phyloP scores from a whole-genome alignment of 2,888 invertebrate species.

The Selenia dentaria region DNA sequence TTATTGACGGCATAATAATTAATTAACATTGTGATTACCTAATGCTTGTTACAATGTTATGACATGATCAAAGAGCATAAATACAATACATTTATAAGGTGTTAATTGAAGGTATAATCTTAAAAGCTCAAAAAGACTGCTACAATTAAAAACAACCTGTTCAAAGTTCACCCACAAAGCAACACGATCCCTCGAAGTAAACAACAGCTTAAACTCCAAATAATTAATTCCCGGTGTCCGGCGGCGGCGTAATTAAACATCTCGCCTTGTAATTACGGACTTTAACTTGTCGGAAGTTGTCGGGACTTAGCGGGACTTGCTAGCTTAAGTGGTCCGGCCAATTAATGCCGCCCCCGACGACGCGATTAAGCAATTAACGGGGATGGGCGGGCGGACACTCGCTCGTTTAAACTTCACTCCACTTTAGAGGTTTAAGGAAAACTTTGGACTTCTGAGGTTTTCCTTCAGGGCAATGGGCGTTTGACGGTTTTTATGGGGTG shows the following conservation, averaged over 20 bases:
- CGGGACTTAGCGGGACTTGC: slow-evolving; percentile 62
- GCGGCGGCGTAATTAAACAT: slow-evolving; percentile 78
- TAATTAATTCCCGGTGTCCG: slow-evolving; percentile 78
- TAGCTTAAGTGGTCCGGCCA: slow-evolving; percentile 77
- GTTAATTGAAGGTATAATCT: no score
- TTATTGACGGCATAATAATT: no score
- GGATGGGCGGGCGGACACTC: slow-evolving; percentile 75
- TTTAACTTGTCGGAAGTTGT: slow-evolving; percentile 68
- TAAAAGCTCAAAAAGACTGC: slow-evolving; percentile 12
- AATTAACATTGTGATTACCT: no score
- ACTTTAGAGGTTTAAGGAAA: slow-evolving; percentile 51
- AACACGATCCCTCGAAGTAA: slow-evolving; percentile 53
- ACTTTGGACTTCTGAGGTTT: slow-evolving; percentile 55
- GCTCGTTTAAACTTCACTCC: slow-evolving; percentile 57
- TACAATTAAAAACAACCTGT: slow-evolving; percentile 28
- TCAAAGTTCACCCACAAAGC: slow-evolving; percentile 45
- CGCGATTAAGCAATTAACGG: slow-evolving; percentile 82
- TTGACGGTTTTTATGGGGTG: slow-evolving; percentile 41
- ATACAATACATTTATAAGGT: no score
- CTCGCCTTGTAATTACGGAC: slow-evolving; percentile 80
- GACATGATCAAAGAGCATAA: no score
- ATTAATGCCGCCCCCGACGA: slow-evolving; percentile 74
- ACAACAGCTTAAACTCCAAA: slow-evolving; percentile 51
- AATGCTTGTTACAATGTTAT: no score
- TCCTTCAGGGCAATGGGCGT: slow-evolving; percentile 34